A percentile compares a stretch with the other conserved stretches of the same genome.
phyloP scores from a whole-genome alignment of 2,113 vertebrate species.

The Siniperca chuatsi region DNA sequence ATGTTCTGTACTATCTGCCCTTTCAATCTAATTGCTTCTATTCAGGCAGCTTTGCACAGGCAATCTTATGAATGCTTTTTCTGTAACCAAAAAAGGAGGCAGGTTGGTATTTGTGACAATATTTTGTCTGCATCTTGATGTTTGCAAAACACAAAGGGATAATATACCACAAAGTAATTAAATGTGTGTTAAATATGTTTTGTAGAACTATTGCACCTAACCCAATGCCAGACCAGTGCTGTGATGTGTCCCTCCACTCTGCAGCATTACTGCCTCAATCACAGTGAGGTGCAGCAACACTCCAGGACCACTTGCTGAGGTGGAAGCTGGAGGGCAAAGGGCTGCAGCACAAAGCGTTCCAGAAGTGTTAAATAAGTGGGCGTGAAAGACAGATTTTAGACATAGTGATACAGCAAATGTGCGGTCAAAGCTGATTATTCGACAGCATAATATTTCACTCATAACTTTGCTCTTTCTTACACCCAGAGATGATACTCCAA shows the following conservation, averaged over 20 bases:
- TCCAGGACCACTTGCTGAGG: slow-evolving; percentile 52
- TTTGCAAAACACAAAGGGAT: slow-evolving; percentile 13
- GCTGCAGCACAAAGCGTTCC: slow-evolving; percentile 39
- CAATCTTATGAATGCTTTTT: slow-evolving; percentile 16
- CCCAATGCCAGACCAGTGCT: slow-evolving; percentile 8
- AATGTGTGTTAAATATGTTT: slow-evolving; percentile 25
- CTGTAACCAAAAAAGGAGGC: background rate
- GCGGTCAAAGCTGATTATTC: background rate
- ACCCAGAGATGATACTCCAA: background rate
- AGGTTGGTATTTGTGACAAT: background rate
- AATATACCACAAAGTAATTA: background rate
- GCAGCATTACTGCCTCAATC: slow-evolving; percentile 44
- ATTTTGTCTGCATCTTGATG: background rate
- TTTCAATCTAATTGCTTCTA: slow-evolving; percentile 27
- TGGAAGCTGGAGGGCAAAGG: slow-evolving; percentile 51
- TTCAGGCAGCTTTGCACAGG: slow-evolving; percentile 31
- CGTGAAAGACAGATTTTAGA: slow-evolving; percentile 21
- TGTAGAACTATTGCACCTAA: background rate
- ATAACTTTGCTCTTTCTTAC: background rate
- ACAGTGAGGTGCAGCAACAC: slow-evolving; percentile 58
- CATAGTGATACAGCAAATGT: background rate
- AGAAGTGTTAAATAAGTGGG: slow-evolving; percentile 24
- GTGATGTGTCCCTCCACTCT: slow-evolving; percentile 52
- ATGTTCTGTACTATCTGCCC: slow-evolving; percentile 30
- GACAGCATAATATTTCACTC: background rate